phyloP scores from a whole-genome alignment of 1,140 invertebrate genomes.

The Notospermus geniculatus region DNA sequence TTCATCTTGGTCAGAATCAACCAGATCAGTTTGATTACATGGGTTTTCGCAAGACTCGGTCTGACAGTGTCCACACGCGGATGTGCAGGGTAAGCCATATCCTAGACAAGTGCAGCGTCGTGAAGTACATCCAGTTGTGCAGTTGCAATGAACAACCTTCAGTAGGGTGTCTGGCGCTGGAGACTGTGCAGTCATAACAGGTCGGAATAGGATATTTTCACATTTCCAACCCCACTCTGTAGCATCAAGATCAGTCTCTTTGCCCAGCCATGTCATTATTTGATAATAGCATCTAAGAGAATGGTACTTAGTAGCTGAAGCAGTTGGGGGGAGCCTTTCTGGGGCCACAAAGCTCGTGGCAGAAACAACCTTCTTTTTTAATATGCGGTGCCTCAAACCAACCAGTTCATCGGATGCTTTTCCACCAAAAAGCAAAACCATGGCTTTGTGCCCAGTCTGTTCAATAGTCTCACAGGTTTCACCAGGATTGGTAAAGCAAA shows the following conservation, averaged over 20 bases:
- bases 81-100: not conserved
- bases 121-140: not conserved
- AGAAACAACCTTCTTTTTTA: not conserved
- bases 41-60: not conserved
- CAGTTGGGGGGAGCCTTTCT: conserved; percentile 2
- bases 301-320: conserved; percentile 2
- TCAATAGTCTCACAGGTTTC: not conserved
- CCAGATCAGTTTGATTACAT: not conserved
- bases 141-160: conserved; percentile 6
- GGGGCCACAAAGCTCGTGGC: not conserved
- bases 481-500: not conserved
- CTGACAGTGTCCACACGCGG: conserved; percentile 1
- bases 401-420: not conserved
- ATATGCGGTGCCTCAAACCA: not conserved
- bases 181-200: not conserved
- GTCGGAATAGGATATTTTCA: not conserved
- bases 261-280: not conserved
- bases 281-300: not conserved
- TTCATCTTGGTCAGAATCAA: too few relatives aligned
- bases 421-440: conserved; percentile 2
- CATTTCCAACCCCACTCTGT: not conserved
- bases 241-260: not conserved
- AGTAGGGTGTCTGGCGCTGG: not conserved
- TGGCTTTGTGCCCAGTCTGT: not conserved
- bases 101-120: conserved; percentile 3